A percentile compares a stretch with the other conserved stretches of the same genome.
Conservation (phyloP, 2,888 invertebrate genomes). For the Himalopsyche anomala region DNA sequence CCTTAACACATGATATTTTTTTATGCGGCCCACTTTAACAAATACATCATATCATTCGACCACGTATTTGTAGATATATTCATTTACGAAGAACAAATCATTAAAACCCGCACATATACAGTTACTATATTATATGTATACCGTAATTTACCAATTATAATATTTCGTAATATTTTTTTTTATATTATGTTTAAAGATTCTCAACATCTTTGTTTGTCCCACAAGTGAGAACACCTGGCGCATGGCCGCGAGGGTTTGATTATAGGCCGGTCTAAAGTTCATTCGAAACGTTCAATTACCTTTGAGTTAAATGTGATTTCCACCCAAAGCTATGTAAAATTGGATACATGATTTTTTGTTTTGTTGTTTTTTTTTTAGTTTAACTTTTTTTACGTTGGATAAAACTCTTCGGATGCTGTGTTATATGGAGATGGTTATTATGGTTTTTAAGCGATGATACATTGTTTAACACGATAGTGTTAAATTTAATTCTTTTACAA, state of each 20-base stretch:
- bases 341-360: slow-evolving; percentile 55
- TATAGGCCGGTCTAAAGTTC: slow-evolving; percentile 60
- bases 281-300: slow-evolving; percentile 63
- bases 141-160: too few relatives aligned
- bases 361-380: slow-evolving; percentile 61
- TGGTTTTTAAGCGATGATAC: background rate
- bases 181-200: too few relatives aligned
- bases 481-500: too few relatives aligned
- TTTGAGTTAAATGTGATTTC: slow-evolving; percentile 58
- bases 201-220: too few relatives aligned
- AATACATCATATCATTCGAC: too few relatives aligned
- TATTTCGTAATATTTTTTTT: too few relatives aligned
- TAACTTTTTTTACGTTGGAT: slow-evolving; percentile 36
- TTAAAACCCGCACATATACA: too few relatives aligned
- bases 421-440: slow-evolving; percentile 14
- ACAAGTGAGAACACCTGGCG: background rate
- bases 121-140: too few relatives aligned
- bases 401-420: background rate
- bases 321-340: slow-evolving; percentile 60
- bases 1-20: too few relatives aligned
- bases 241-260: slow-evolving; percentile 57
- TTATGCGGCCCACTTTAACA: too few relatives aligned
- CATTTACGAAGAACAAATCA: too few relatives aligned
- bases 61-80: too few relatives aligned
- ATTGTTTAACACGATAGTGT: background rate